Base-by-base conservation (phyloP, 2,113 vertebrate species). In the Pipra filicauda region DNA sequence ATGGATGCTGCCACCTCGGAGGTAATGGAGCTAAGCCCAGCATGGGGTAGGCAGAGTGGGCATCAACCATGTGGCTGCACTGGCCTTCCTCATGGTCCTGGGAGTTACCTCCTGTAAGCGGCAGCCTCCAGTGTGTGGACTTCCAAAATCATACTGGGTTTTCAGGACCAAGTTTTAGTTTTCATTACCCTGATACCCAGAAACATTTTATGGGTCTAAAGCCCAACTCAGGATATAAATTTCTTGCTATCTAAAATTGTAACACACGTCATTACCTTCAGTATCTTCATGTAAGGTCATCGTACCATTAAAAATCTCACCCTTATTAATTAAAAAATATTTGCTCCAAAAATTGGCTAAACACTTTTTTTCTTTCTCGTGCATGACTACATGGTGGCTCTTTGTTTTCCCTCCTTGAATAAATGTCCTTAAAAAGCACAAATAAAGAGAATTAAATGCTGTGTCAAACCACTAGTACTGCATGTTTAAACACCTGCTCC, bases 401-500 rank as follows among this genome's bases (percentile, higher is more conserved):
- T 95, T 97, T 98, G 97, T 98, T 95, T 94, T 96, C 86, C 85
- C 58, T 74, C 72, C 37, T 91, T 98, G 96, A 98, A 97, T 97
- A 94, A 92, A 91, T 92, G 86, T 92, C 96, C 97, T 97, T 96
- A 84, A 97, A 98, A 98, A 96, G 85, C 35, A 51, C 46, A 96
- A 95, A 97, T 94, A 95, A 97, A 96, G 92, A 94, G 72, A 97
- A 97, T 96, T 96, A 97, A 97, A 97, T 96, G 94, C 96, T 91
- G 16, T 96, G 96, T 97, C 97, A 96, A 96, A 97, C 96, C 97
- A 95, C 96, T 96, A 97, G 97, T 88, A 93, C 92, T 10, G 48
- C 86, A 62, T 98, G 98, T 98, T 98, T 98, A 98, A 98, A 98
- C 98, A 98, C 98, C 98, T 98, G 98, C 97, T 93, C 94, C 96